Conservation (phyloP, 2,797 vertebrate genomes). For the Sebastes trivittatus region DNA sequence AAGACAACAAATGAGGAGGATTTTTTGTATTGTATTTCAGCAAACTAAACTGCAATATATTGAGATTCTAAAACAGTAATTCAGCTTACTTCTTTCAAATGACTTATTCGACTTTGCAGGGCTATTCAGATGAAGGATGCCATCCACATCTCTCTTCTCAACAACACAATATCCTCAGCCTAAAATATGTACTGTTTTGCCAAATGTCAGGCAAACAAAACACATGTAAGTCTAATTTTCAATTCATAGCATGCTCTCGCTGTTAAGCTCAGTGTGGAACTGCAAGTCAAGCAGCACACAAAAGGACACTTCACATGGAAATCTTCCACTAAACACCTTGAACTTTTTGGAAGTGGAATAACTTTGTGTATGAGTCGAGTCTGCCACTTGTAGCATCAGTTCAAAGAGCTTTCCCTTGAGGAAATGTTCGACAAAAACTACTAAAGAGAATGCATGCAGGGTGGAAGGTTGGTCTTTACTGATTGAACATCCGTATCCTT, state of each 20-base stretch:
- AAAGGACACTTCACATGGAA: constrained; percentile 15
- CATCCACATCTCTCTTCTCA: not conserved
- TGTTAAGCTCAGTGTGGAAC: not conserved
- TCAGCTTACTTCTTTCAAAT: not conserved
- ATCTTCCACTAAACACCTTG: constrained; percentile 21
- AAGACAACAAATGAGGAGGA: not conserved
- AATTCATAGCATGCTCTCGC: not conserved
- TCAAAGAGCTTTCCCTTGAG: constrained; percentile 19
- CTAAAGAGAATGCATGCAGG: not conserved
- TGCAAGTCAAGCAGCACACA: not conserved
- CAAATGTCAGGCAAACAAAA: constrained; percentile 21
- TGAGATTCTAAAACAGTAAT: not conserved
- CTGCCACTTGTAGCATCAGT: constrained; percentile 2
- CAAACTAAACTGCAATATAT: not conserved
- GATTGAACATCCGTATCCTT: constrained; percentile 9
- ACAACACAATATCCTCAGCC: not conserved
- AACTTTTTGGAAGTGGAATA: not conserved
- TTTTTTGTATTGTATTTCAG: not conserved
- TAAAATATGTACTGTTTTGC: not conserved
- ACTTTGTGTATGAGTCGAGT: constrained; percentile 7
- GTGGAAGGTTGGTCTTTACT: constrained; percentile 12
- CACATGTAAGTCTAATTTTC: not conserved
- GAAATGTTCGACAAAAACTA: constrained; percentile 12
- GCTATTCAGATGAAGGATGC: not conserved
- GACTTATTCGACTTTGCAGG: constrained; percentile 9